Base-by-base conservation (phyloP, 2,797 vertebrate genomes). In the Phalloptychus januarius region DNA sequence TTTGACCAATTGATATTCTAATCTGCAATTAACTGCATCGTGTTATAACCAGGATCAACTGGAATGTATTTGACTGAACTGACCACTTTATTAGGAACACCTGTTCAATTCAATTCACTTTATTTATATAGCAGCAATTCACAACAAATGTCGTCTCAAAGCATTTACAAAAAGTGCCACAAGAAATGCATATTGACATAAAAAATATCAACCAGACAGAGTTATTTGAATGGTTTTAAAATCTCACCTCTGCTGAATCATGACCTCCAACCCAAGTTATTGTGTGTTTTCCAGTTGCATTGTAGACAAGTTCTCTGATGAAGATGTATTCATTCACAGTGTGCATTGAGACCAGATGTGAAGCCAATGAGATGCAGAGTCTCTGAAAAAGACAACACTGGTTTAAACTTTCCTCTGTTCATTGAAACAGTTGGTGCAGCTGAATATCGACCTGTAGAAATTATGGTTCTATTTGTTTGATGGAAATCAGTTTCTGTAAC, bases 241-340 rank as follows among this genome's bases (percentile, higher is more conserved):
- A 44, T 46, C 44, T 72, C 8, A 78, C 77, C 16, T 0, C 16
- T 3, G 28, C 0, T 72, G 0, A 16, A 42, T 76, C 74, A 8
- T 18, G 10, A 42, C 54, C 77, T 50, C 77, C 77, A 63, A 65
- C 70, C 77, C 77, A 78, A 7, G 31, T 5, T 10, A 0, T 0
- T 1, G 0, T 0, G 58, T 78, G 0, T 0, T 0, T 12, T 46
- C 56, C 56, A 20, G 52, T 15, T 28, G 23, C 42, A 50, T 2
- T 65, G 33, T 0, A 0, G 38, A 0, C 31, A 15, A 78, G 70
- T 2, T 33, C 0, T 45, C 56, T 72, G 71, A 73, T 48, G 71
- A 79, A 79, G 25, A 16, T 31, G 45, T 65, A 73, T 56, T 79
- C 56, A 38, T 0, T 38, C 0, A 0, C 3, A 50, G 7, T 73